Percentiles rank a stretch among this genome's conserved stretches.
Evolutionary conservation across 1,140 invertebrate species (phyloP).

Genomic region (Trichonephila clavata): DNA sequence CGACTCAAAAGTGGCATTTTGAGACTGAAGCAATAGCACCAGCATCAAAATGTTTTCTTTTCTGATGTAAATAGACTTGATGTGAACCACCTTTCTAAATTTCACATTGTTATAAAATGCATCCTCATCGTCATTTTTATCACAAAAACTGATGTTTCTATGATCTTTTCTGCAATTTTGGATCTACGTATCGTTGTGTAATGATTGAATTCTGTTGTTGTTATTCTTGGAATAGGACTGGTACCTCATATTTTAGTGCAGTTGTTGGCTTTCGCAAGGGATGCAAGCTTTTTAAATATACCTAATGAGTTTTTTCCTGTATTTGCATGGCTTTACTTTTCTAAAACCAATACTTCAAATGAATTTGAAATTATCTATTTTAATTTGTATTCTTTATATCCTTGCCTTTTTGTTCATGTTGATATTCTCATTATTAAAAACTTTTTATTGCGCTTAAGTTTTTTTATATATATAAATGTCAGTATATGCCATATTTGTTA

Average conservation of each 20-base stretch:
- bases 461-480: too few species aligned
- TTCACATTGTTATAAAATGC: conserved; percentile 55
- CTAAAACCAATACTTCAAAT: too few species aligned
- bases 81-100: conserved; percentile 38
- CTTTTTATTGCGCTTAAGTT: too few species aligned
- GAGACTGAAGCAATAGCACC: not conserved
- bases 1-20: not conserved
- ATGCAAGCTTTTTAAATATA: not conserved
- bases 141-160: conserved; percentile 18
- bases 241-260: not conserved
- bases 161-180: not conserved
- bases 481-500: too few species aligned
- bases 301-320: not conserved
- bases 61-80: conserved; percentile 60
- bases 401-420: too few species aligned
- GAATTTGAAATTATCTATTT: too few species aligned
- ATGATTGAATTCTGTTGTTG: not conserved
- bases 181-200: not conserved
- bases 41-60: not conserved
- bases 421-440: too few species aligned
- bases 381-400: too few species aligned
- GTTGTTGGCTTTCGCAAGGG: not conserved
- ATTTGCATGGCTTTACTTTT: not conserved
- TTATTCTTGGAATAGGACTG: not conserved
- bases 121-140: conserved; percentile 55